These are phyloP conservation scores for Pseudorectes ferrugineus DNA, from an alignment of 2,113 vertebrate genomes.

Conservation along the genomic window DNA sequence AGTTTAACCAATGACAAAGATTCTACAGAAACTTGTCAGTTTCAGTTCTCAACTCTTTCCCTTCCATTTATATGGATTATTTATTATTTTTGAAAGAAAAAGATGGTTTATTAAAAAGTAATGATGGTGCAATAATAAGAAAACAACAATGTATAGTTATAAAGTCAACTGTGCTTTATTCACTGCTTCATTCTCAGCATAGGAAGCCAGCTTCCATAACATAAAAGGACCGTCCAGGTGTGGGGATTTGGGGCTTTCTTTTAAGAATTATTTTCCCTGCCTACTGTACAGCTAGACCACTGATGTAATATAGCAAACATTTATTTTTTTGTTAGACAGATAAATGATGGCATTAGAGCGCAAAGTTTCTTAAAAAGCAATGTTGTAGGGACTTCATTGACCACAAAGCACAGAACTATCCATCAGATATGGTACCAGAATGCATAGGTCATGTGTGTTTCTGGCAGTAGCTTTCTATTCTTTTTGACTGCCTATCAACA, in stretches of 20 bases:
- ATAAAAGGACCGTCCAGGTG: neutral
- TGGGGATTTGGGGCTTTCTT: neutral
- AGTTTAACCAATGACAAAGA: neutral
- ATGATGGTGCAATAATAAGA: neutral
- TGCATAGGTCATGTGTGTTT: fast-evolving
- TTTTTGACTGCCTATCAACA: neutral
- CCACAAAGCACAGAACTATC: neutral
- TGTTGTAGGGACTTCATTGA: neutral
- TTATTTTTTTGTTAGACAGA: neutral
- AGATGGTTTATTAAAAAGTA: neutral
- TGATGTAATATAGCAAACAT: neutral
- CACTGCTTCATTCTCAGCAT: neutral
- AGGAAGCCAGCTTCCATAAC: neutral
- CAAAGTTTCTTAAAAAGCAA: neutral
- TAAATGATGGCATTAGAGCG: neutral
- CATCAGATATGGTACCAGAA: neutral
- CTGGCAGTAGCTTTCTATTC: neutral
- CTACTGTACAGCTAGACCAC: neutral
- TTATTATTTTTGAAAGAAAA: neutral
- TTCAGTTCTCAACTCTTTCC: neutral
- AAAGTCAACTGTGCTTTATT: neutral
- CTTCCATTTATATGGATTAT: neutral
- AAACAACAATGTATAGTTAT: neutral
- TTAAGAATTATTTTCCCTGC: neutral
- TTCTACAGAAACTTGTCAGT: neutral